Evolutionary conservation across 2,113 vertebrate genomes (phyloP), one percentile per base, ranked within the genome.

Genomic region (Polyodon spathula): DNA sequence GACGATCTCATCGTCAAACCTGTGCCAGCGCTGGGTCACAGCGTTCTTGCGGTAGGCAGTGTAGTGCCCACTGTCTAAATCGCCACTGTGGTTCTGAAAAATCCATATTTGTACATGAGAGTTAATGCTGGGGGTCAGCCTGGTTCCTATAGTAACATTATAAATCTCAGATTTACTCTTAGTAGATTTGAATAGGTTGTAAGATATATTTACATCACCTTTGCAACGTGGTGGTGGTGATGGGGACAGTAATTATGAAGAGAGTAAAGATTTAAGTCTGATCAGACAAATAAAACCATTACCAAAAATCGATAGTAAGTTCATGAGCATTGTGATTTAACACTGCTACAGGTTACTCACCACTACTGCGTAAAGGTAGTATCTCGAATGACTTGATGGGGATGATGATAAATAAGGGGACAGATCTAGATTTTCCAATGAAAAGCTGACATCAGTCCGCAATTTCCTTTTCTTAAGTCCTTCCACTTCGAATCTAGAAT

Each of bases 51-150:
- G 92, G 79, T 89, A 84, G 0, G 92, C 90, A 0, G 88, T 93
- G 73, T 93, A 93, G 78, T 93, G 93, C 60, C 92, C 93, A 54
- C 77, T 74, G 17, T 93, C 86, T 66, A 97, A 75, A 61, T 88
- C 78, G n/a, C 91, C 93, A 52, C 68, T 71, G 2, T 94, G 92
- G 71, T 92, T 93, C 93, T 95, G 63, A 11, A 72, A 68, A 56
- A 62, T 39, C 64, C 2, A 53, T 37, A 14, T 16, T n/a, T 6
- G 15, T 27, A 55, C 8, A 40, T 11, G 11, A 2, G 27, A 27
- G 27, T 27, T 27, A 27, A 27, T 27, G 27, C 27, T 27, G 27
- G 27, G 27, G 1, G 27, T 27, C 27, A 27, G 27, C 27, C 27
- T 27, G 27, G 27, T 27, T 27, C 27, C 27, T 27, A 27, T 3